phyloP scores from a whole-genome alignment of 2,888 invertebrate species.

The Eristalis pertinax region DNA sequence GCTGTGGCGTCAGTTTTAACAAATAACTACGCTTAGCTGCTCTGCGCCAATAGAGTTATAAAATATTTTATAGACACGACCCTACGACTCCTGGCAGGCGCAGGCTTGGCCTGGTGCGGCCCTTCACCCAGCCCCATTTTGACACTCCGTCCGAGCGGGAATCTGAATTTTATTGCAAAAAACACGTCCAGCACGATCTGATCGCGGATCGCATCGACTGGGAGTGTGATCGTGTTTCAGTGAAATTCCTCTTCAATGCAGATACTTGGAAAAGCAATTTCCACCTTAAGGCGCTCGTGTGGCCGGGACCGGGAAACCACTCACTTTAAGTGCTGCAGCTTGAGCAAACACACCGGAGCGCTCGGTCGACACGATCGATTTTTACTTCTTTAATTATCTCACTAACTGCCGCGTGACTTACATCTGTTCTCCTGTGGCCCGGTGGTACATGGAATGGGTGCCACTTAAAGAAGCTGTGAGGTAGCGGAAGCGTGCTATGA shows the following conservation, averaged over 20 bases:
- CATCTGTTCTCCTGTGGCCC: conserved; percentile 51
- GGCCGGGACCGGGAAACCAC: not conserved
- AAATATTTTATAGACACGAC: conserved; percentile 37
- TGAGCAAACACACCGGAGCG: conserved; percentile 43
- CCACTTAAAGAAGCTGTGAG: conserved; percentile 42
- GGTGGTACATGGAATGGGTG: conserved; percentile 21
- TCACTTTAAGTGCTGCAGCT: not conserved
- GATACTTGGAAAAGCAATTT: conserved; percentile 55
- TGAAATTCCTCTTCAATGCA: conserved; percentile 49
- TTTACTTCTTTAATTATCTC: conserved; percentile 47
- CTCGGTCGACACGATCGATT: conserved; percentile 46
- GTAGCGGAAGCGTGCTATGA: conserved; percentile 65
- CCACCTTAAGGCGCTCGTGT: conserved; percentile 15
- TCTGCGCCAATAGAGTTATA: conserved; percentile 46
- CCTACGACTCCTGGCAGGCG: not conserved
- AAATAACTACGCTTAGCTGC: conserved; percentile 3
- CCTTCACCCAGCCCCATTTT: conserved; percentile 18
- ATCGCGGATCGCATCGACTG: not conserved
- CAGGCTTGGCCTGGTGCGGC: not conserved
- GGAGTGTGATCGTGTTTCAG: not conserved
- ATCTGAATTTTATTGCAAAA: conserved; percentile 14
- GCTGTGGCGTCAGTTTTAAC: conserved; percentile 16
- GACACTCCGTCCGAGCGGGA: not conserved
- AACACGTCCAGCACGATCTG: conserved; percentile 6
- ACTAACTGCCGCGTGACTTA: conserved; percentile 64